Evolutionary conservation across 2,888 invertebrate species (phyloP), one percentile per base, ranked within the genome.

Genomic region (Synanthedon vespiformis): DNA sequence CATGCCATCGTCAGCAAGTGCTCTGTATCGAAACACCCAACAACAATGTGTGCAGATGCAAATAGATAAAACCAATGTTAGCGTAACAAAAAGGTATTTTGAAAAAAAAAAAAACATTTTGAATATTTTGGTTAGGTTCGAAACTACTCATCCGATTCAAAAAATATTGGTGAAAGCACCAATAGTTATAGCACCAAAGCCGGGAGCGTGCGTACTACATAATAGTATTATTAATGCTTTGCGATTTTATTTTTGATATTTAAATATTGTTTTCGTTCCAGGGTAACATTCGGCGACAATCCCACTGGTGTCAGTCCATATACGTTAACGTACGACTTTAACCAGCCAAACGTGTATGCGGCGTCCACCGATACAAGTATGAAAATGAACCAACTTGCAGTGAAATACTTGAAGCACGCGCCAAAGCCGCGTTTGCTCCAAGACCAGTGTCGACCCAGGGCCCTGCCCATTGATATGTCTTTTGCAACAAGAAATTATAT

Each of bases 401-500:
- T 84, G 1, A 88, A 88, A 58, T 88, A 88, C 55, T 58, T 87
- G 53, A 77, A 75, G 48, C 65, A 63, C 51, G 60, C 55, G 2
- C 56, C 64, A 6, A 54, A 67, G 0, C 48, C 57, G 1, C 55
- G 55, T 2, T 62, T 58, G 5, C 58, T 57, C 4, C 62, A 61
- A 0, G 34, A 34, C 34, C 41, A 62, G 4, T 57, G 64, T 0
- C 72, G 62, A 52, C 61, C 69, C 2, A 48, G 1, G 40, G 49
- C 64, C 2, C 60, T 77, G 53, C 79, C 80, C 8, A 88, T 84
- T 22, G 92, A 93, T 61, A 89, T 92, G 87, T 92, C 92, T 3
- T 88, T 92, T 61, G 92, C 92, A n/a, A 92, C 92, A 10, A 87
- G 91, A 66, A 90, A 91, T 62, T 92, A 93, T 70, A 89, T 93